phyloP scores from a whole-genome alignment of 2,797 vertebrate species.

The Cyclopterus lumpus region DNA sequence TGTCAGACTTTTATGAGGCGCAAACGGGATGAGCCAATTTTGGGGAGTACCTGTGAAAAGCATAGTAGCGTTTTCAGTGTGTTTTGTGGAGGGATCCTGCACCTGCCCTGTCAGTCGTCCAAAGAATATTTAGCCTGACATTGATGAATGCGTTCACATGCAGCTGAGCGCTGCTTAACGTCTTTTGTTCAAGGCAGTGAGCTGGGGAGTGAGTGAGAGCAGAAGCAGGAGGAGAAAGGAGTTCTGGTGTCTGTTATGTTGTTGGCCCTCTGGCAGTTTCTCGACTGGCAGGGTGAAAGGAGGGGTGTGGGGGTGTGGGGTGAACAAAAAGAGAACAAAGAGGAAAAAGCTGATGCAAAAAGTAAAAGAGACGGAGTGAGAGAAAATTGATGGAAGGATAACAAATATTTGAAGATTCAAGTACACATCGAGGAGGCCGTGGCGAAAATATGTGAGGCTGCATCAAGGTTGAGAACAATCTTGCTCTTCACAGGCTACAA shows the following conservation, averaged over 20 bases:
- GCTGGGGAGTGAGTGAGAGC: slow-evolving; percentile 49
- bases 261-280: slow-evolving; percentile 60
- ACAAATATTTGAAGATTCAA: slow-evolving; percentile 40
- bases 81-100: slow-evolving; percentile 39
- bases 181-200: slow-evolving; percentile 55
- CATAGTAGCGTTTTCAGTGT: not conserved
- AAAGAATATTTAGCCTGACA: slow-evolving; percentile 57
- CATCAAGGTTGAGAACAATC: slow-evolving; percentile 38
- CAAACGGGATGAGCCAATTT: slow-evolving; percentile 43
- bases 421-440: slow-evolving; percentile 21
- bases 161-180: slow-evolving; percentile 50
- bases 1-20: slow-evolving; percentile 47
- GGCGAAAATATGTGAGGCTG: slow-evolving; percentile 46
- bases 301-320: not conserved
- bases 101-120: slow-evolving; percentile 68
- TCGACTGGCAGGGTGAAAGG: slow-evolving; percentile 29
- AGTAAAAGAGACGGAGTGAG: slow-evolving; percentile 31
- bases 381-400: slow-evolving; percentile 40
- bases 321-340: slow-evolving; percentile 38
- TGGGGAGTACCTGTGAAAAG: slow-evolving; percentile 37
- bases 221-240: slow-evolving; percentile 66
- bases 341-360: slow-evolving; percentile 40
- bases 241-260: slow-evolving; percentile 71
- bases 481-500: slow-evolving; percentile 54
- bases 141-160: slow-evolving; percentile 70